phyloP scores from a whole-genome alignment of 2,888 invertebrate species.

The Cryptocephalus primarius region DNA sequence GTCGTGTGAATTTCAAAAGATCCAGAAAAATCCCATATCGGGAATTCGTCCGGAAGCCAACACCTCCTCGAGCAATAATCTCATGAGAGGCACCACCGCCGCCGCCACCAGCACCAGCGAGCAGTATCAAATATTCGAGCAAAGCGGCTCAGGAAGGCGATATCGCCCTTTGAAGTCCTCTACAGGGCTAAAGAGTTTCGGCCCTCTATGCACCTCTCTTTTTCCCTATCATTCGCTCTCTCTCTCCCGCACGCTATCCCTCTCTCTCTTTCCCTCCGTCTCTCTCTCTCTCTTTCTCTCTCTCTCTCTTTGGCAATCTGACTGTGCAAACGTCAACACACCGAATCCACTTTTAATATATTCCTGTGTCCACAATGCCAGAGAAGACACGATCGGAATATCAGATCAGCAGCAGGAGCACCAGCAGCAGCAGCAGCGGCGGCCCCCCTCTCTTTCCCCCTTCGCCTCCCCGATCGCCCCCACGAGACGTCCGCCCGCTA shows the following conservation, averaged over 20 bases:
- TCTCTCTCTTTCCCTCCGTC: too few species aligned
- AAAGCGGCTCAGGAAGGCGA: constrained; percentile 18
- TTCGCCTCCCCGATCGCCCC: constrained; percentile 19
- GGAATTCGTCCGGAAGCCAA: constrained; percentile 6
- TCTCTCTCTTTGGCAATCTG: constrained; percentile 16
- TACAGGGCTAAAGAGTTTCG: background rate
- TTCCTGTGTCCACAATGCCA: constrained; percentile 38
- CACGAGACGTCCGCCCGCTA: constrained; percentile 22
- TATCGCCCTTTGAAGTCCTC: constrained; percentile 27
- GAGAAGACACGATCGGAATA: constrained; percentile 36
- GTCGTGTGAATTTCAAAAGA: too few species aligned
- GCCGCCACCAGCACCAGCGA: constrained; percentile 4
- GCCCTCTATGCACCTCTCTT: too few species aligned
- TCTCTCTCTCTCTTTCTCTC: too few species aligned
- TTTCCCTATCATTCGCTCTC: too few species aligned
- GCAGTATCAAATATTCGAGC: constrained; percentile 14
- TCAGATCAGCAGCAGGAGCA: constrained; percentile 24
- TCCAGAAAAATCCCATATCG: background rate
- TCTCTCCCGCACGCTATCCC: constrained; percentile 1
- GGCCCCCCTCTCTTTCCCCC: constrained; percentile 14
- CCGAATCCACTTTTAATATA: constrained; percentile 39
- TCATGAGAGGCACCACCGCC: constrained; percentile 1
- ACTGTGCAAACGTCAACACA: constrained; percentile 37
- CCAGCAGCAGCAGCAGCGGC: background rate
- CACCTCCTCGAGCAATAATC: constrained; percentile 11